Evolutionary conservation across 1,140 invertebrate genomes (phyloP).

Genomic region (Apis laboriosa): DNA sequence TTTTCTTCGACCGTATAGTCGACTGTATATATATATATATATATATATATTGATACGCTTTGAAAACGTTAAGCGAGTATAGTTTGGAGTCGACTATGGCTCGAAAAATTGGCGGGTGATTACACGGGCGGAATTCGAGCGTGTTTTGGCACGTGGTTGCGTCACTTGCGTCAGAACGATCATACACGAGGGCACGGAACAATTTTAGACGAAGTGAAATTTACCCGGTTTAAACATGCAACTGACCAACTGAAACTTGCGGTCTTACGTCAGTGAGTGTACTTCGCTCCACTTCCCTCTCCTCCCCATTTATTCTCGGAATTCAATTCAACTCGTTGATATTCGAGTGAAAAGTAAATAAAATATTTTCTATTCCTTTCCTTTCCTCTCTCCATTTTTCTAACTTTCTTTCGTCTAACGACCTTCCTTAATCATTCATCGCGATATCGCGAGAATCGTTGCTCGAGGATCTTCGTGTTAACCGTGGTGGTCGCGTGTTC

Average conservation of each 20-base stretch:
- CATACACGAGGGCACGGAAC: conserved; percentile 19
- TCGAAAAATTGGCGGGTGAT: conserved; percentile 1
- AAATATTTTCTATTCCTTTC: too few relatives aligned
- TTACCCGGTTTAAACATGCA: conserved; percentile 1
- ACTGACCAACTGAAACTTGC: not conserved
- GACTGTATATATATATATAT: too few relatives aligned
- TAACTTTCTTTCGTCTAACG: too few relatives aligned
- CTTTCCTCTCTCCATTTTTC: too few relatives aligned
- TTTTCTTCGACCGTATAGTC: not conserved
- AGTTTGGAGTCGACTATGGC: not conserved
- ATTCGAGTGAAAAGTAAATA: too few relatives aligned
- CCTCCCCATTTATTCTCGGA: not conserved
- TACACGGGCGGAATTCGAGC: not conserved
- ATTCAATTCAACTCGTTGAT: not conserved
- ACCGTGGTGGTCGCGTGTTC: conserved; percentile 1
- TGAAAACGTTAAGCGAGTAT: too few relatives aligned
- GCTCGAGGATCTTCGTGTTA: not conserved
- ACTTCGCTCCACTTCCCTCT: not conserved
- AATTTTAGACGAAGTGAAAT: conserved; percentile 30
- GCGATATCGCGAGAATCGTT: too few relatives aligned
- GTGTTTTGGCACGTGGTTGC: conserved; percentile 24
- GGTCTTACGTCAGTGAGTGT: conserved; percentile 1
- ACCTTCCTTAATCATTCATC: too few relatives aligned
- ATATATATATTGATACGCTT: too few relatives aligned
- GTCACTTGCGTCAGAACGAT: conserved; percentile 33